phyloP scores from a whole-genome alignment of 1,140 invertebrate genomes.

The Metopolophium dirhodum region DNA sequence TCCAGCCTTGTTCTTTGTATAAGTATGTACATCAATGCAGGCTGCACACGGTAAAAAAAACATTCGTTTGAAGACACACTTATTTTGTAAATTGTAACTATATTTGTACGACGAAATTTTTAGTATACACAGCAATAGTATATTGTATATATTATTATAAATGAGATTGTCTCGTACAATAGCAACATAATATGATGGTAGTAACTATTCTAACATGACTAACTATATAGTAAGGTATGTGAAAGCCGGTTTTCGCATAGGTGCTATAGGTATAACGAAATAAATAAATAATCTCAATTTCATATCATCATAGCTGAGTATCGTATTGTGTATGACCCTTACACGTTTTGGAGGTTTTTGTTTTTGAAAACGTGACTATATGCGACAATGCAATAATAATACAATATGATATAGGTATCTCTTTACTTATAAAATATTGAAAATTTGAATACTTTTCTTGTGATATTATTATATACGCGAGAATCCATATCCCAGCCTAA shows the following conservation, averaged over 20 bases:
- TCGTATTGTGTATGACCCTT: neutral
- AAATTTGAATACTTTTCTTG: neutral
- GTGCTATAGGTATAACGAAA: neutral
- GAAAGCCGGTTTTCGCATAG: neutral
- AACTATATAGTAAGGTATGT: neutral
- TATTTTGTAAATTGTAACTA: no score
- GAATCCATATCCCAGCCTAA: neutral
- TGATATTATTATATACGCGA: neutral
- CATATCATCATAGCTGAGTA: neutral
- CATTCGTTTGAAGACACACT: no score
- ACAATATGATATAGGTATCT: neutral
- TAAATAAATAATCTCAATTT: neutral
- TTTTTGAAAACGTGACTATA: slow-evolving; percentile 1
- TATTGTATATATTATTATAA: no score
- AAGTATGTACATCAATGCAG: no score
- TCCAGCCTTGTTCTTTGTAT: no score
- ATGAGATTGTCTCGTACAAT: no score
- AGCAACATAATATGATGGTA: no score
- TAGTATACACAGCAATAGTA: no score
- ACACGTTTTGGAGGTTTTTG: neutral
- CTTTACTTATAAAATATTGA: neutral
- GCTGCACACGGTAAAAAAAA: no score
- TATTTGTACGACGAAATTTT: no score
- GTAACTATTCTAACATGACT: no score
- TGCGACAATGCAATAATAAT: neutral